Conservation (phyloP, 1,140 invertebrate genomes). For the Coelopa frigida region DNA sequence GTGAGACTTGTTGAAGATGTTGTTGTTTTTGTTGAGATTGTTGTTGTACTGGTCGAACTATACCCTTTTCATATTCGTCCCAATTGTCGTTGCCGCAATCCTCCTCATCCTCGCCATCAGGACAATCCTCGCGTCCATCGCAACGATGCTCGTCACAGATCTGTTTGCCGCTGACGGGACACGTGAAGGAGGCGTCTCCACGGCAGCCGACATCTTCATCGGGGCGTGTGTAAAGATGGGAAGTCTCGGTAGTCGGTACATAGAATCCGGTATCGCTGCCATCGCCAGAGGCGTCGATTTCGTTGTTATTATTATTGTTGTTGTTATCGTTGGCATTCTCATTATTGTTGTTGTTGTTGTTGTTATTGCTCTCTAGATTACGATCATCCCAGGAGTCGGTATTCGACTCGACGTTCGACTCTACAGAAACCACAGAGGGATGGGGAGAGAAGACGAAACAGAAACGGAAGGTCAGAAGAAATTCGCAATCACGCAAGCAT, state of each 20-base stretch:
- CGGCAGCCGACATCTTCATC: conserved; percentile 37
- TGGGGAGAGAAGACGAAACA: no score
- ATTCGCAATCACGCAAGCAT: no score
- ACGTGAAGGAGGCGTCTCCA: conserved; percentile 50
- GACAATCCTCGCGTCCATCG: conserved; percentile 52
- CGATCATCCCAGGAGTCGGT: no score
- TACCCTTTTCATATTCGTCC: conserved; percentile 8
- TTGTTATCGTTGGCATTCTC: no score
- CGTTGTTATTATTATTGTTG: no score
- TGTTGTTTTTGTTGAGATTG: no score
- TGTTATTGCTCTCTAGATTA: no score
- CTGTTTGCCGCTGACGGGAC: conserved; percentile 30
- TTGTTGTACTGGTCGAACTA: conserved; percentile 18
- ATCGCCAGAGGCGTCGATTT: conserved; percentile 26
- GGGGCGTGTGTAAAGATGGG: conserved; percentile 4
- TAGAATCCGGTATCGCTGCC: not conserved
- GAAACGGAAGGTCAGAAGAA: no score
- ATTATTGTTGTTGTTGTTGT: no score
- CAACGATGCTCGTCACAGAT: conserved; percentile 52
- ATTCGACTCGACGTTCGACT: no score
- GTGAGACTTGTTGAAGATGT: no score
- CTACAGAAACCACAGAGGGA: no score
- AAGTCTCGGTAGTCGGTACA: not conserved
- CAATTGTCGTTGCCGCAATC: conserved; percentile 22
- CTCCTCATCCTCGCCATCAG: conserved; percentile 50